A percentile compares a stretch with the other conserved stretches of the same genome.
Conservation (phyloP, 2,888 invertebrate genomes). For the Thecophora atra region DNA sequence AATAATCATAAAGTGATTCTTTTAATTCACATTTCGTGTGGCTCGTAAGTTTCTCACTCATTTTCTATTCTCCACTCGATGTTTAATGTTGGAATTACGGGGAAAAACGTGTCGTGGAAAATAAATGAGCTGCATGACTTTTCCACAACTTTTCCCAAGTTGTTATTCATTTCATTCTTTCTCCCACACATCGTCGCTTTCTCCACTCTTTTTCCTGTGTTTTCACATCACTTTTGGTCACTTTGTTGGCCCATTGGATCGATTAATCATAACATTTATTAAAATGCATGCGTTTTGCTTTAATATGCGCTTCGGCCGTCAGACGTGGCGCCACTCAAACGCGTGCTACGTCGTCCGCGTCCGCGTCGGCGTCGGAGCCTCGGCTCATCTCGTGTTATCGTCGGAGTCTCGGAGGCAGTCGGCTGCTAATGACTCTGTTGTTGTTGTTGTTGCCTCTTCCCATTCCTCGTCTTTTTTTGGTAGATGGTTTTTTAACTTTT, state of each 20-base stretch:
- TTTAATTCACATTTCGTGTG: conserved; percentile 1
- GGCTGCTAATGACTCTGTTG: neutral
- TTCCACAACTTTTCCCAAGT: no score
- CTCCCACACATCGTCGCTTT: neutral
- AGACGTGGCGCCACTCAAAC: neutral
- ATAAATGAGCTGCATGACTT: conserved; percentile 34
- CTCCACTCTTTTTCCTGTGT: neutral
- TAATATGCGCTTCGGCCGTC: conserved; percentile 14
- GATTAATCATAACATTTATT: conserved; percentile 15
- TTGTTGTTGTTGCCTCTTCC: neutral
- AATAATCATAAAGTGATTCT: neutral
- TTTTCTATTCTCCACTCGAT: neutral
- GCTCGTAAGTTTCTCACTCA: conserved; percentile 4
- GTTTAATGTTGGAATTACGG: conserved; percentile 11
- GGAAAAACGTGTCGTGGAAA: conserved; percentile 37
- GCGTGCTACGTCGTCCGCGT: conserved; percentile 14
- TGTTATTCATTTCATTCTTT: neutral
- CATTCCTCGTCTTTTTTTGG: conserved; percentile 36
- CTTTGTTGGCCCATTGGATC: conserved; percentile 18
- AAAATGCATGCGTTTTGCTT: neutral
- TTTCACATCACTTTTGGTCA: conserved; percentile 2
- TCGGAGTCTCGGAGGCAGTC: neutral
- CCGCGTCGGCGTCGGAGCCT: neutral
- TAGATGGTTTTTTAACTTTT: conserved; percentile 45
- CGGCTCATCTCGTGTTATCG: neutral